A percentile compares a stretch with the other conserved stretches of the same genome.
Conservation (phyloP, 2,113 vertebrate species). For the Ochotona princeps region DNA sequence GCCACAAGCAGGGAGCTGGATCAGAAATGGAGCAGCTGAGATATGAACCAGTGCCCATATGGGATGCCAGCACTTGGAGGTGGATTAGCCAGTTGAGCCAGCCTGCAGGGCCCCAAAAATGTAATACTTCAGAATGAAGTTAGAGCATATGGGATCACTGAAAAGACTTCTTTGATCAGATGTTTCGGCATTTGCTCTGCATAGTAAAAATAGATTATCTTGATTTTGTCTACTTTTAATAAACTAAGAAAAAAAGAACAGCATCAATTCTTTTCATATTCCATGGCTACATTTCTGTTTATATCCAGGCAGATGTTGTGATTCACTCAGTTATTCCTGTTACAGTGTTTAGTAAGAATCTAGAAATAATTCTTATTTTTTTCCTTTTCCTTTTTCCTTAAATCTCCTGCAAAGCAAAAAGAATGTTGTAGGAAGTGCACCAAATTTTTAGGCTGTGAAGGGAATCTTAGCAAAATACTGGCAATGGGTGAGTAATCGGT, state of each 20-base stretch:
- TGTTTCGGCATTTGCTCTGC: constrained; percentile 39
- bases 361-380: background rate
- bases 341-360: constrained; percentile 16
- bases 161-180: constrained; percentile 19
- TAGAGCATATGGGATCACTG: constrained; percentile 28
- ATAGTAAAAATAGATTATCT: constrained; percentile 32
- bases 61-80: too few relatives aligned
- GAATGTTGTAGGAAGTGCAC: background rate
- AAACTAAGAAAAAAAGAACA: background rate
- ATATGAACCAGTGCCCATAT: too few relatives aligned
- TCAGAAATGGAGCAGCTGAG: too few relatives aligned
- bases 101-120: background rate
- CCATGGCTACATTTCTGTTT: background rate
- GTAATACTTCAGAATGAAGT: constrained; percentile 34
- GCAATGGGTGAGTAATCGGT: background rate
- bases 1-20: too few relatives aligned
- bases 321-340: background rate
- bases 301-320: background rate
- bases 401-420: background rate
- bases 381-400: background rate
- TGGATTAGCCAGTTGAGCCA: too few relatives aligned
- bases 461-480: background rate
- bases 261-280: constrained; percentile 6
- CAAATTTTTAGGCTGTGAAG: background rate
- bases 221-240: constrained; percentile 22